A percentile compares a stretch with the other conserved stretches of the same genome.
Conservation (phyloP, 2,888 invertebrate genomes). For the Eupithecia vulgata region DNA sequence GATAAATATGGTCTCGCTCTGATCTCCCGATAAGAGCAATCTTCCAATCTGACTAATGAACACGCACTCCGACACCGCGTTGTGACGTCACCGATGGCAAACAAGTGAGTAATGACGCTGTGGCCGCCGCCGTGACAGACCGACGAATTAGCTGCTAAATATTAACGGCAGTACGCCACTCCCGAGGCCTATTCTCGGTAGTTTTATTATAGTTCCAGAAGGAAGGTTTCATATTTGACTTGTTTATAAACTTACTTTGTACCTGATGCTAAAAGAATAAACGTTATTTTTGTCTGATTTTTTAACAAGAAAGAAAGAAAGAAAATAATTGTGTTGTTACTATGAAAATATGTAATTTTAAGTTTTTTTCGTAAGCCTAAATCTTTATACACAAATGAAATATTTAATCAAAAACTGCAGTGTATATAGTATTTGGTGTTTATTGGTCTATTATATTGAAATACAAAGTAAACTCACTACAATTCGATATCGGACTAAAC, state of each 20-base stretch:
- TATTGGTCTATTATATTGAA: not conserved
- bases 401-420: not conserved
- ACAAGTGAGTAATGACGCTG: slow-evolving; percentile 6
- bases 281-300: too few relatives aligned
- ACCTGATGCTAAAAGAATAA: too few relatives aligned
- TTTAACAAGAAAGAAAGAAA: too few relatives aligned
- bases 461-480: not conserved
- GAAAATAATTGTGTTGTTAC: too few relatives aligned
- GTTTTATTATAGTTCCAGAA: not conserved
- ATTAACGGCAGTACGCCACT: slow-evolving; percentile 5
- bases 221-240: not conserved
- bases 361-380: too few relatives aligned
- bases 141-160: slow-evolving; percentile 16
- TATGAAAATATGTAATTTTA: too few relatives aligned
- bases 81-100: not conserved
- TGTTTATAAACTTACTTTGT: not conserved
- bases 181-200: not conserved
- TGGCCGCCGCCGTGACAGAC: not conserved
- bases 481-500: not conserved
- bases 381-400: too few relatives aligned
- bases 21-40: not conserved
- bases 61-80: not conserved
- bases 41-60: slow-evolving; percentile 14
- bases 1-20: not conserved
- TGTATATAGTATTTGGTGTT: not conserved